Evolutionary conservation across 2,888 invertebrate genomes (phyloP).

Genomic region (Hypena proboscidalis): DNA sequence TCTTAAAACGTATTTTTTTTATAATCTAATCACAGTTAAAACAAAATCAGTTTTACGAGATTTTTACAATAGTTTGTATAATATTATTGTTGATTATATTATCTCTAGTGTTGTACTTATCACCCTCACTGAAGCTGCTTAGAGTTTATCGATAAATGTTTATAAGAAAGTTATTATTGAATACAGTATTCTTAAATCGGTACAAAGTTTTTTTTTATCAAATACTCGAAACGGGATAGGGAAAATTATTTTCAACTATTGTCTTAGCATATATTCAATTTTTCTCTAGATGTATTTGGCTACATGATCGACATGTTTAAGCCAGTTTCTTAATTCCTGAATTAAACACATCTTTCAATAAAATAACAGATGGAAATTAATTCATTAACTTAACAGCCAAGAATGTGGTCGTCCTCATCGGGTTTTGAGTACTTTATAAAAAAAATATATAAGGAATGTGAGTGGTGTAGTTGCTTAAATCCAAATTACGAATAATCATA

Average conservation of each 20-base stretch:
- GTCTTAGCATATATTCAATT: no score
- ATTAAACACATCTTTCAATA: no score
- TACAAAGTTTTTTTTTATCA: no score
- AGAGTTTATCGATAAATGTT: slow-evolving; percentile 7
- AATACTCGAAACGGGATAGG: no score
- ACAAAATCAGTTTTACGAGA: slow-evolving; percentile 14
- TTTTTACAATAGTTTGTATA: slow-evolving; percentile 13
- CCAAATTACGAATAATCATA: neutral
- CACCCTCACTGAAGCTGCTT: slow-evolving; percentile 31
- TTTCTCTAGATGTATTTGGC: neutral
- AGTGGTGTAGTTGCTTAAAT: slow-evolving; percentile 29
- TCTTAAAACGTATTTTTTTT: slow-evolving; percentile 1
- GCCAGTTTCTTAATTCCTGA: no score
- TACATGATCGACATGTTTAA: no score
- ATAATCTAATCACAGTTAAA: slow-evolving; percentile 30
- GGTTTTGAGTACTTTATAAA: no score
- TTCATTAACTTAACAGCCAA: no score
- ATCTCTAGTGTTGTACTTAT: slow-evolving; percentile 42
- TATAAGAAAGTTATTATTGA: neutral
- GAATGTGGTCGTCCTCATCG: no score
- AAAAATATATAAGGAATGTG: slow-evolving; percentile 11
- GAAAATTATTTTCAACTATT: no score
- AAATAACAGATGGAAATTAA: no score
- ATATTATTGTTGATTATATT: slow-evolving; percentile 10
- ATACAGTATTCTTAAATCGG: no score